Conservation (phyloP, 2,888 invertebrate species). For the Zygothrica quintamaculata region DNA sequence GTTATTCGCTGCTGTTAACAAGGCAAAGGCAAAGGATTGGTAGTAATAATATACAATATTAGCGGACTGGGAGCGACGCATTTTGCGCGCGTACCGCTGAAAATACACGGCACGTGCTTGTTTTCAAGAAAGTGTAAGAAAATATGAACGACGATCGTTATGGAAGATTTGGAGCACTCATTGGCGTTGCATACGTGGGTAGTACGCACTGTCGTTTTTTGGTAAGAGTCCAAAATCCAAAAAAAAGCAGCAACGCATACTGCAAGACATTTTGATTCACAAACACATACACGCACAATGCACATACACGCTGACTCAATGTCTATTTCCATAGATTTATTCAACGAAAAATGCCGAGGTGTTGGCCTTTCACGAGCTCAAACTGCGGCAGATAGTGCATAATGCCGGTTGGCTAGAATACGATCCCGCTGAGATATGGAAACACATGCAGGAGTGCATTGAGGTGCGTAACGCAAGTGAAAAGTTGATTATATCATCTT, state of each 20-base stretch:
- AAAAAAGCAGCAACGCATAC: slow-evolving; percentile 12
- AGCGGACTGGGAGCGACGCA: slow-evolving; percentile 5
- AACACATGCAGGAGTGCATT: slow-evolving; percentile 93
- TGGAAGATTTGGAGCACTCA: slow-evolving; percentile 90
- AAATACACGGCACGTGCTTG: slow-evolving; percentile 52
- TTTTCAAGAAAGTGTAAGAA: slow-evolving; percentile 17
- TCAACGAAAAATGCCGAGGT: slow-evolving; percentile 94
- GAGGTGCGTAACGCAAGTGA: slow-evolving; percentile 85
- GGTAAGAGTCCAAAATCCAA: slow-evolving; percentile 85
- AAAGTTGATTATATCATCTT: slow-evolving; percentile 62
- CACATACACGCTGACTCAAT: slow-evolving; percentile 57
- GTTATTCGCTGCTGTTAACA: slow-evolving; percentile 27
- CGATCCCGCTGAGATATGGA: slow-evolving; percentile 93
- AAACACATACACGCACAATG: slow-evolving; percentile 18
- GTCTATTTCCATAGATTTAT: slow-evolving; percentile 88
- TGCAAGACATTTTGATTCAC: slow-evolving; percentile 7
- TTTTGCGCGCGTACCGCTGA: slow-evolving; percentile 44
- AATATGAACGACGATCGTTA: slow-evolving; percentile 82
- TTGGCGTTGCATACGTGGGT: slow-evolving; percentile 97
- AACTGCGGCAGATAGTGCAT: slow-evolving; percentile 88
- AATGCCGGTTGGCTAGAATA: slow-evolving; percentile 98
- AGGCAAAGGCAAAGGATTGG: slow-evolving; percentile 10
- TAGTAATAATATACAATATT: slow-evolving; percentile 7
- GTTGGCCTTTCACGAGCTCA: slow-evolving; percentile 94
- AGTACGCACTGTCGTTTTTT: slow-evolving; percentile 97